Percentiles rank a stretch among this genome's conserved stretches.
These are phyloP conservation scores for Emmelina monodactyla DNA, from an alignment of 2,888 invertebrate genomes.

Conservation along the genomic window DNA sequence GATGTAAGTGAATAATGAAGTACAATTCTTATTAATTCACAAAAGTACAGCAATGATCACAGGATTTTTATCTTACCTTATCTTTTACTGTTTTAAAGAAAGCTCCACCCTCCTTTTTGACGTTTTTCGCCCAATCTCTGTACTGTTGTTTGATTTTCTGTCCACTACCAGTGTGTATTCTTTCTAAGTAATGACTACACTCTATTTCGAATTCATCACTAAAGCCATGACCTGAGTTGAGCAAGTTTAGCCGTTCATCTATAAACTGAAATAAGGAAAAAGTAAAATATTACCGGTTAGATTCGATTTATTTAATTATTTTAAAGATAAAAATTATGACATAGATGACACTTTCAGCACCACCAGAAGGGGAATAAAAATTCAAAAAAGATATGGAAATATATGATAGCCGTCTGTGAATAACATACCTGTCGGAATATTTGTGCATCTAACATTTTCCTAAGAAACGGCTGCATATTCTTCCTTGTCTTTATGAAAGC, in stretches of 20 bases:
- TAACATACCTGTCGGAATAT: slow-evolving; percentile 86
- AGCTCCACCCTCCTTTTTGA: slow-evolving; percentile 82
- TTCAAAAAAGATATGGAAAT: not conserved
- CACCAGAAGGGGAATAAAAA: no score
- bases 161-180: slow-evolving; percentile 55
- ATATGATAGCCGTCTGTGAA: slow-evolving; percentile 2
- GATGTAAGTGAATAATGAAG: no score
- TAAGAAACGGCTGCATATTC: slow-evolving; percentile 87
- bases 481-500: slow-evolving; percentile 89
- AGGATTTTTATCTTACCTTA: no score
- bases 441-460: slow-evolving; percentile 90
- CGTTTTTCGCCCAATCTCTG: slow-evolving; percentile 79
- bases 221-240: slow-evolving; percentile 92
- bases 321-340: no score
- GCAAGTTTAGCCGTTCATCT: slow-evolving; percentile 89
- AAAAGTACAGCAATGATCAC: no score
- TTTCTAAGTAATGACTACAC: slow-evolving; percentile 63
- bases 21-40: no score
- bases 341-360: no score
- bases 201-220: slow-evolving; percentile 96
- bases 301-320: no score
- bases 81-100: slow-evolving; percentile 89
- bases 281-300: no score
- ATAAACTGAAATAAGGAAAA: slow-evolving; percentile 83
- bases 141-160: slow-evolving; percentile 58